Conservation (phyloP, 1,140 invertebrate species). For the Drosophila guanche region DNA sequence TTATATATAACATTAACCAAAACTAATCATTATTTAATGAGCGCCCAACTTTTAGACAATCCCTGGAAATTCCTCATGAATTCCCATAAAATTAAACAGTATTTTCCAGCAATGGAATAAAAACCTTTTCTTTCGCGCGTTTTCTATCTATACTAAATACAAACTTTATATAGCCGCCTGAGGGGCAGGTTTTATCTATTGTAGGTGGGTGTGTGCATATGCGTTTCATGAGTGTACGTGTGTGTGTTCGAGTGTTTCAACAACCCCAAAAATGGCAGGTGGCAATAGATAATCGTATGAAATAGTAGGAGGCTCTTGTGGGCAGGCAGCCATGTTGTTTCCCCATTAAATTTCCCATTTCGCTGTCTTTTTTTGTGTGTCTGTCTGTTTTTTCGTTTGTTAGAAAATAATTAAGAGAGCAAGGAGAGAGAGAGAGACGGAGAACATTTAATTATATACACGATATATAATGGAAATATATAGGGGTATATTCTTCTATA, state of each 20-base stretch:
- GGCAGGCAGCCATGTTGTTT: constrained; percentile 68
- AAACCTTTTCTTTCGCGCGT: constrained; percentile 23
- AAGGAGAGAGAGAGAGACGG: constrained; percentile 6
- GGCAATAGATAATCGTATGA: constrained; percentile 64
- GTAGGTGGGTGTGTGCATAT: constrained; percentile 27
- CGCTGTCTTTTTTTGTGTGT: constrained; percentile 17
- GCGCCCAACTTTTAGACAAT: constrained; percentile 22
- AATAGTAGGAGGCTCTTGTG: constrained; percentile 41
- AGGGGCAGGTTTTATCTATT: constrained; percentile 70
- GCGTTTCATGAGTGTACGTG: constrained; percentile 18
- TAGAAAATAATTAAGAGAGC: constrained; percentile 57
- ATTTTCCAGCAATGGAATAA: constrained; percentile 36
- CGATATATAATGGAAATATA: constrained; percentile 4
- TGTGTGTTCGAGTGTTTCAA: constrained; percentile 25
- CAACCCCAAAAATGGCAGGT: constrained; percentile 78
- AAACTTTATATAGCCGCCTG: constrained; percentile 63
- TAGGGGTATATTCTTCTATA: constrained; percentile 8
- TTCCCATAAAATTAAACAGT: constrained; percentile 25
- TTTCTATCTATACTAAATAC: constrained; percentile 23
- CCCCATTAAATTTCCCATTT: constrained; percentile 53
- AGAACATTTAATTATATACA: constrained; percentile 34
- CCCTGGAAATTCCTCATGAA: constrained; percentile 32
- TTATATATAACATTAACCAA: constrained; percentile 26
- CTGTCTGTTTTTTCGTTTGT: constrained; percentile 13
- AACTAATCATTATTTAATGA: constrained; percentile 41